Evolutionary conservation across 2,113 vertebrate species (phyloP), one percentile per base, ranked within the genome.

Genomic region (Fregetta grallaria): DNA sequence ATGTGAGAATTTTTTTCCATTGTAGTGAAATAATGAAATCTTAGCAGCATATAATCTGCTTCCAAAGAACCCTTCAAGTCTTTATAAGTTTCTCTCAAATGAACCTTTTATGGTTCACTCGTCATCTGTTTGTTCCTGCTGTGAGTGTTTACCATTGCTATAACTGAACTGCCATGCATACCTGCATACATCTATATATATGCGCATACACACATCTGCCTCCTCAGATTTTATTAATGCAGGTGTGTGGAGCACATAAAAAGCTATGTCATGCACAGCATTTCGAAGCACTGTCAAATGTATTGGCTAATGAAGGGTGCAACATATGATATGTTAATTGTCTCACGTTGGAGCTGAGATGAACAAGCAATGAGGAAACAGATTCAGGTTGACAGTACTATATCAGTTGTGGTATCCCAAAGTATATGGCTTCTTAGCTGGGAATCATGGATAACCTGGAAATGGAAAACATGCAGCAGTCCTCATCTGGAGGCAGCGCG

Each of bases 241-340:
- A 95, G 77, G 70, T 96, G 90, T 88, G 87, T 86, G 58, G 1
- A 76, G 71, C 27, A 23, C 71, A 70, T 55, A 32, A 74, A 90
- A 73, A 70, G 36, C 49, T 65, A 2, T 36, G 81, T 18, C 40
- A 79, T 53, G 53, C 45, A 53, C 25, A 47, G 66, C 40, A 22
- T 56, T 85, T 7, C 8, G 58, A 70, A 72, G 36, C 58, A 21
- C 58, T 56, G 70, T 81, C 89, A 90, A 47, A 78, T 6, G 2
- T 38, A 45, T 49, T 16, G 58, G 38, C 49, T 93, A 85, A 93
- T 45, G 87, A 73, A 76, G 40, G 86, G 32, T 0, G 0, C 29
- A 73, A 52, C 77, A 90, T 93, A 86, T 58, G 92, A 81, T 34
- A 53, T 25, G n/a, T 38, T 94, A 95, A 90, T 90, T 90, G 58